Percentiles rank a stretch among this genome's conserved stretches.
These are phyloP conservation scores for Nesometra sesokonis DNA, from an alignment of 35 echinoderm and acorn worm genomes.

Conservation along the genomic window DNA sequence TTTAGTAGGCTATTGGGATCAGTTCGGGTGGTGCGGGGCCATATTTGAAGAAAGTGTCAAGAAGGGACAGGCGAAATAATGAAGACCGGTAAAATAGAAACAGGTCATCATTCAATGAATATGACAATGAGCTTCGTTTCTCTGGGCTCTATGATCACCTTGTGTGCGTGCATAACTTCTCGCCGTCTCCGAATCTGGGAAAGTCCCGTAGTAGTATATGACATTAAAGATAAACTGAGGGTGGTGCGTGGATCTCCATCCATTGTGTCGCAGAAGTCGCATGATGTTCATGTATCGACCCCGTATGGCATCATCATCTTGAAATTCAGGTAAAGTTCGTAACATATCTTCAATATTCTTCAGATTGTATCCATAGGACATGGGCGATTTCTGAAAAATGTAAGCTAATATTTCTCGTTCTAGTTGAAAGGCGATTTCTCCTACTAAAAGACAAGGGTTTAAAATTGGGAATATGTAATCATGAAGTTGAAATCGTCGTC, in stretches of 20 bases:
- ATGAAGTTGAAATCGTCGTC: neutral
- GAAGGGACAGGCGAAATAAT: too few species aligned
- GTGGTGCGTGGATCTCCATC: constrained; percentile 31
- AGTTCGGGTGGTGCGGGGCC: too few species aligned
- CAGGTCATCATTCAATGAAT: too few species aligned
- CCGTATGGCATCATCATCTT: neutral
- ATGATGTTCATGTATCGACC: constrained; percentile 6
- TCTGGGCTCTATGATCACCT: too few species aligned
- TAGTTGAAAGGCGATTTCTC: constrained; percentile 71
- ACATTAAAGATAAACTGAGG: constrained; percentile 20
- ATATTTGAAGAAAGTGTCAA: too few species aligned
- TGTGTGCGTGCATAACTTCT: neutral
- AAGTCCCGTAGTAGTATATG: constrained; percentile 46
- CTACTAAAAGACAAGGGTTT: constrained; percentile 4
- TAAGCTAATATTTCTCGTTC: constrained; percentile 57
- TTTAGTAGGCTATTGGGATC: too few species aligned
- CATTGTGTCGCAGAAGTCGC: constrained; percentile 21
- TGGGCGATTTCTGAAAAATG: constrained; percentile 28
- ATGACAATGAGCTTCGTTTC: too few species aligned
- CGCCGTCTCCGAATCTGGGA: constrained; percentile 2
- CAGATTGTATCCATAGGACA: constrained; percentile 15
- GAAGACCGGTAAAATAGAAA: too few species aligned
- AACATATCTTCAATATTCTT: constrained; percentile 36
- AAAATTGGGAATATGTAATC: neutral
- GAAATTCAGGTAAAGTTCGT: neutral